Evolutionary conservation across 2,797 vertebrate species (phyloP), one percentile per base, ranked within the genome.

Genomic region (Trematomus bernacchii): DNA sequence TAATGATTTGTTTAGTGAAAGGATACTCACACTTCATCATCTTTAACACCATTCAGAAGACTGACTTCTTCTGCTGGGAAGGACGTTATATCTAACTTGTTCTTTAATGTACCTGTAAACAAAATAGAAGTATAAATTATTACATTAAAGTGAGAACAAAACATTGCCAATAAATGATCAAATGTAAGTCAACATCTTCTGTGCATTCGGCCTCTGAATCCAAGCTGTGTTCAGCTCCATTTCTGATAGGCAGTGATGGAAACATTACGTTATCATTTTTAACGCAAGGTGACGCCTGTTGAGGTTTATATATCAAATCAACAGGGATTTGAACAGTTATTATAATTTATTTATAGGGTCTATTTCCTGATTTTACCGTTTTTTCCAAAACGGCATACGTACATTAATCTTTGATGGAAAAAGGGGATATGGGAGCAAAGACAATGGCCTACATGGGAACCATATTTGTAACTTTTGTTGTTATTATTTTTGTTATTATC

Each of bases 11-110:
- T 54, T 50, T 44, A 23, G 19, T n/a, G 51, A 59, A 12, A 59
- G 23, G 19, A 82, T 77, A 94, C 95, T 94, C 77, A 96, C 96
- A 92, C 18, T 48, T 88, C 91, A 80, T 90, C 87, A 13, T 58
- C 89, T 66, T 92, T 88, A 15, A 55, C 84, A 46, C 90, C 91
- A 9, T 94, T 94, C 73, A 93, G 78, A 51, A 90, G 80, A 3
- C 27, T 8, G n/a, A 92, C 91, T 66, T 88, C 90, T 10, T 85
- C 70, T 48, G 80, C 81, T 10, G 86, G 47, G 53, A 89, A 87
- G 54, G 91, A 81, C 3, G 82, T 61, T 1, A 79, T 60, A 7
- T 91, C 90, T 16, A 79, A 72, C 74, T 86, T 91, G 76, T 90
- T 90, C 48, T 90, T 92, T 55, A 86, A 83, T 44, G 82, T 77